Evolutionary conservation across 2,888 invertebrate genomes (phyloP), one percentile per base, ranked within the genome.

Genomic region (Schizaphis graminum): DNA sequence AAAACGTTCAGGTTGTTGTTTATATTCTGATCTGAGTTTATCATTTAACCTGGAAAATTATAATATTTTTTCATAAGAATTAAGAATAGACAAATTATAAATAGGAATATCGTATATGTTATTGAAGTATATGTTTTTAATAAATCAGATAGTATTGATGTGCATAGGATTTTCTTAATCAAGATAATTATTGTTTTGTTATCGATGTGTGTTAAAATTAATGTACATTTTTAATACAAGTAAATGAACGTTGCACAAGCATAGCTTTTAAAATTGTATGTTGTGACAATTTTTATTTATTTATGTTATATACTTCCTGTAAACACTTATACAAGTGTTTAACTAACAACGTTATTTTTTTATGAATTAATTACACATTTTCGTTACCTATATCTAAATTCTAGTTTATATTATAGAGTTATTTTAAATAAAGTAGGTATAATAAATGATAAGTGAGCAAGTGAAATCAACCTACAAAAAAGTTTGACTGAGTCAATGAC

Each of bases 1-100:
- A 95, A 98, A 98, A 91, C 98, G 96, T 84, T 96, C 97, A 47
- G 98, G 96, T 95, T 98, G 98, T 10, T 97, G 97, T 95, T 98
- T 97, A 95, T 98, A 98, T 96, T 98, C 98, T 94, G 97, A 96
- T 95, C 97, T 97, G 57, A 98, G 96, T 95, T 98, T 97, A 44
- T 97, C 97, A 95, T 98, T 98, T 94, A 98, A 96, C 92, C 95
- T 95, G 91, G 85, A 94, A 94, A 94, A 86, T 94, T n/a, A n/a
- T 86, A 86, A n/a, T 2, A 67, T 28, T 92, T 53, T 13, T 5
- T 93, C 21, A 26, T 61, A 11, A 44, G n/a, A n/a, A n/a, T n/a
- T n/a, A n/a, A n/a, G 26, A 11, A 85, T 8, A 84, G 26, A 44
- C 11, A 26, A 35, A 8, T 77, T 49, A 49, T 11, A 11, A 49